Evolutionary conservation across 2,888 invertebrate species (phyloP).

Genomic region (Brachylomia viminalis): DNA sequence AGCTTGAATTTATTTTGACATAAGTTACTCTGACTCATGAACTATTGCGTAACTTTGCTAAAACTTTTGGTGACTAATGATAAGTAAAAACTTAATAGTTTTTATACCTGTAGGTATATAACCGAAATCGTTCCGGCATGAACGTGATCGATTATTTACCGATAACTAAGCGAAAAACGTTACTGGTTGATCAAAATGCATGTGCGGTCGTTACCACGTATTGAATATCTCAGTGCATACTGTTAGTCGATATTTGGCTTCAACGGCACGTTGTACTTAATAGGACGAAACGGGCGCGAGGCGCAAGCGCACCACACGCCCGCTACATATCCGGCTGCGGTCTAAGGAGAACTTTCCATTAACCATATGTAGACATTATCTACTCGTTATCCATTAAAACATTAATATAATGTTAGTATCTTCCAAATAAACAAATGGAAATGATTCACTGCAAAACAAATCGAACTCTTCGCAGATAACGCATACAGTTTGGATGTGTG

Average conservation of each 20-base stretch:
- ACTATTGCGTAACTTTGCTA: conserved; percentile 36
- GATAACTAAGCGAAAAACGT: not conserved
- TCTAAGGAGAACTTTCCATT: conserved; percentile 71
- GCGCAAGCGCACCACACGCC: conserved; percentile 36
- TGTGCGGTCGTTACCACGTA: not conserved
- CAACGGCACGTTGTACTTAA: conserved; percentile 31
- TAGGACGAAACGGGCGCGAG: conserved; percentile 49
- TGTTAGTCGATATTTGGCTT: conserved; percentile 16
- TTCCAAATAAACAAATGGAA: conserved; percentile 34
- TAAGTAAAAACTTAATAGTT: conserved; percentile 17
- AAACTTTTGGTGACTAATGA: conserved; percentile 17
- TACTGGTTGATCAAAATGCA: conserved; percentile 1
- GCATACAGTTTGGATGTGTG: conserved; percentile 37
- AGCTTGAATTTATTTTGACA: conserved; percentile 4
- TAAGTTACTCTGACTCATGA: conserved; percentile 1
- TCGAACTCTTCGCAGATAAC: conserved; percentile 39
- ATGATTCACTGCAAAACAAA: conserved; percentile 26
- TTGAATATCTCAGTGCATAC: conserved; percentile 7
- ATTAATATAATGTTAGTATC: conserved; percentile 41
- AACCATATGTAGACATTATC: conserved; percentile 50
- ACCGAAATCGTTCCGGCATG: conserved; percentile 14
- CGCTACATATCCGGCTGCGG: conserved; percentile 52
- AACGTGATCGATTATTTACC: conserved; percentile 11
- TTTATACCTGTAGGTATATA: conserved; percentile 16
- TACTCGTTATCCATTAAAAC: conserved; percentile 31